These are phyloP conservation scores for Aphidius gifuensis DNA, from an alignment of 1,140 invertebrate species.

Conservation along the genomic window DNA sequence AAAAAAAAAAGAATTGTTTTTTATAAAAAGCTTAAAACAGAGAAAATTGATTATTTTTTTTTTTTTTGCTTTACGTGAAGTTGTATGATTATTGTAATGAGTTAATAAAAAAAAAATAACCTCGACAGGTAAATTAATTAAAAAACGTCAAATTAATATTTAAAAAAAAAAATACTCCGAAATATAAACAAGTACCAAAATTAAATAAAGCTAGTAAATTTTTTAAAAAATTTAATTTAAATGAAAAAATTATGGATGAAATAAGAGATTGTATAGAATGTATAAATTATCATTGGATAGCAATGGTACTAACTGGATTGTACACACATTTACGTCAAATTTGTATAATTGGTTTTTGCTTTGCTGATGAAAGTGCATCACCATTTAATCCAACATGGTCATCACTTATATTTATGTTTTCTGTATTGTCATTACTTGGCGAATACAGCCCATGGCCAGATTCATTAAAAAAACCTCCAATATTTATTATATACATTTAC, in stretches of 20 bases:
- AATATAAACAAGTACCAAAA: too few species aligned
- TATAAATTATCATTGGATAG: constrained; percentile 50
- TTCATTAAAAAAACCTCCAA: constrained; percentile 49
- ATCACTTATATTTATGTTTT: constrained; percentile 46
- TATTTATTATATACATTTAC: constrained; percentile 48
- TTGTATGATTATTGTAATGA: background rate
- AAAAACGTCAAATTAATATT: too few species aligned
- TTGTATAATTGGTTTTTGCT: constrained; percentile 49
- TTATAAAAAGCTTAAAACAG: too few species aligned
- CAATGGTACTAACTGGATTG: constrained; percentile 44
- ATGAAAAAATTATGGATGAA: constrained; percentile 36
- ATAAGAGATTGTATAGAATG: constrained; percentile 37
- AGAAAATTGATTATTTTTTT: too few species aligned
- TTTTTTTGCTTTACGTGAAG: background rate
- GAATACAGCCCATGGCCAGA: constrained; percentile 51
- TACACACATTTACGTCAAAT: constrained; percentile 50
- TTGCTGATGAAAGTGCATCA: constrained; percentile 32
- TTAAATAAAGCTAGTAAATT: background rate
- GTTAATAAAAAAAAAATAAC: too few species aligned
- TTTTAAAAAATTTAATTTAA: background rate
- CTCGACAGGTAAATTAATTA: too few species aligned
- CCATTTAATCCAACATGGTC: constrained; percentile 45
- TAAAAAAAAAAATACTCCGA: too few species aligned
- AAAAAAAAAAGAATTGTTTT: too few species aligned
- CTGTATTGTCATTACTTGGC: constrained; percentile 46